These are phyloP conservation scores for Pionites leucogaster DNA, from an alignment of 2,113 vertebrate genomes.

Conservation along the genomic window DNA sequence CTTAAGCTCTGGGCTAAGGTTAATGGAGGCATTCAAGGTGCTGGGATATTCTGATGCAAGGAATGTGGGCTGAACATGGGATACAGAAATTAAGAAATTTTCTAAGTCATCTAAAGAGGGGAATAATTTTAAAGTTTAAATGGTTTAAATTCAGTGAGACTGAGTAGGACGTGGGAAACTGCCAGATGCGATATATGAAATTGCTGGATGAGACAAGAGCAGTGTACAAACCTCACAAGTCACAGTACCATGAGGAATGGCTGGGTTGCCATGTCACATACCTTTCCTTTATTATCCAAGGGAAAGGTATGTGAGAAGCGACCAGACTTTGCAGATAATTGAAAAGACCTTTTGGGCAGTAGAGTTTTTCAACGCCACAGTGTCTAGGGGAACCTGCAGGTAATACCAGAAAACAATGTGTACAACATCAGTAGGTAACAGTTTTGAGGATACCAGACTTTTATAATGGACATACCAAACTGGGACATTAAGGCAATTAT, in stretches of 20 bases:
- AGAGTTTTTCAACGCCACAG: not conserved
- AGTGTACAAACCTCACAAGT: not conserved
- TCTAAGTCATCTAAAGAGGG: not conserved
- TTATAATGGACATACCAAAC: not conserved
- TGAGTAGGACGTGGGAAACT: not conserved
- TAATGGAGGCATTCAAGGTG: not conserved
- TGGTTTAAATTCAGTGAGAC: not conserved
- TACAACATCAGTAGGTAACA: not conserved
- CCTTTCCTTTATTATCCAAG: not conserved
- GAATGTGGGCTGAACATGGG: not conserved
- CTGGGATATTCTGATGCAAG: not conserved
- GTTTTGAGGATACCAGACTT: not conserved
- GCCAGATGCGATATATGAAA: not conserved
- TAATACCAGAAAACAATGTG: not conserved
- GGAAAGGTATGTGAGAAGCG: not conserved
- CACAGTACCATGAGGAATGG: accelerated
- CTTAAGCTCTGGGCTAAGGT: not conserved
- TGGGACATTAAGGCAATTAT: not conserved
- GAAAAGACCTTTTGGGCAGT: not conserved
- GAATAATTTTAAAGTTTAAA: not conserved
- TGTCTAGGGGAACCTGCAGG: not conserved
- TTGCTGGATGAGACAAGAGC: not conserved
- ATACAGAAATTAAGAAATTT: not conserved
- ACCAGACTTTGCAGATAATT: not conserved
- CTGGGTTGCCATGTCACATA: not conserved